These are phyloP conservation scores for Calonectris borealis DNA, from an alignment of 2,113 vertebrate genomes.

Conservation along the genomic window DNA sequence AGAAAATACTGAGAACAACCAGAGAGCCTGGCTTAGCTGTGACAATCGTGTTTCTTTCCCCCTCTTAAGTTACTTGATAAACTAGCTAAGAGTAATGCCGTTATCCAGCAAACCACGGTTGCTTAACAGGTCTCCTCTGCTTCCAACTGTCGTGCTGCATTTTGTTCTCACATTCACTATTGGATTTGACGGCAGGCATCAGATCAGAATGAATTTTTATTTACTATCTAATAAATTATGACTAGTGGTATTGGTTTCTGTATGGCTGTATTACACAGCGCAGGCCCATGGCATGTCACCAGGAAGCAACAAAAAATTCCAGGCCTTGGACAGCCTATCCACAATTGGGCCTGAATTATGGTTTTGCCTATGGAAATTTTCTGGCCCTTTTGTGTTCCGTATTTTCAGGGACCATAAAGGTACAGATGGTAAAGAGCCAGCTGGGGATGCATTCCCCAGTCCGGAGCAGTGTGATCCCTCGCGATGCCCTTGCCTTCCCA, in stretches of 20 bases:
- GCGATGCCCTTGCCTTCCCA: background rate
- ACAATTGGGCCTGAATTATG: fast-evolving
- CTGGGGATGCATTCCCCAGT: background rate
- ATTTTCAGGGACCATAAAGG: background rate
- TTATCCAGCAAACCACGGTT: background rate
- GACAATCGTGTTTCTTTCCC: background rate
- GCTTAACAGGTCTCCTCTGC: background rate
- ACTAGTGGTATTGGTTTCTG: background rate
- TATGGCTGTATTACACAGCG: background rate
- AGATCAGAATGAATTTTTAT: background rate
- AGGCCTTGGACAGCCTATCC: background rate
- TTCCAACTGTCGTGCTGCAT: background rate
- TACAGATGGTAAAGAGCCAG: background rate
- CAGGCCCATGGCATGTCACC: fast-evolving
- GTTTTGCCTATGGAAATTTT: background rate
- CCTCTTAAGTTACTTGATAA: background rate
- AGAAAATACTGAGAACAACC: background rate
- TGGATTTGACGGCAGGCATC: background rate
- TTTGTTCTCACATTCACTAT: background rate
- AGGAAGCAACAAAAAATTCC: background rate
- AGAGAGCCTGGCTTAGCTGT: background rate
- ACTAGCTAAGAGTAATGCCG: background rate
- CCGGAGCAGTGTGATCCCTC: background rate
- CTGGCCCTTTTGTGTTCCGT: fast-evolving
- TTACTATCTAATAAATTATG: background rate